phyloP scores from a whole-genome alignment of 2,888 invertebrate species.

The Blera fallax region DNA sequence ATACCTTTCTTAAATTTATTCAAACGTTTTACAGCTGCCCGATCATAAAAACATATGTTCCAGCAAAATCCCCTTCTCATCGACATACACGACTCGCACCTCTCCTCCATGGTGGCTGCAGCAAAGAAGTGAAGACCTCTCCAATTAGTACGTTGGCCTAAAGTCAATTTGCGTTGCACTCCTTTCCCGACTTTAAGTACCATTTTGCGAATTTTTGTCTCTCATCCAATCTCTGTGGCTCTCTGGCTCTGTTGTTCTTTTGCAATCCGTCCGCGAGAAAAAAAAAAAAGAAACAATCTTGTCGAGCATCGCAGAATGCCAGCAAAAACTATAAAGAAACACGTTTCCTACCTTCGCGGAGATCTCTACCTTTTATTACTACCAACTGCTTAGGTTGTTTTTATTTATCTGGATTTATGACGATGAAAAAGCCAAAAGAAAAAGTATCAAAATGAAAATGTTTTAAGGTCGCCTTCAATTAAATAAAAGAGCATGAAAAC shows the following conservation, averaged over 20 bases:
- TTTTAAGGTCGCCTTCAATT: conserved; percentile 67
- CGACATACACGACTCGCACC: neutral
- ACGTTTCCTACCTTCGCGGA: conserved; percentile 2
- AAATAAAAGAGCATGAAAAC: conserved; percentile 48
- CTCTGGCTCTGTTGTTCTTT: neutral
- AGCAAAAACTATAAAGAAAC: conserved; percentile 15
- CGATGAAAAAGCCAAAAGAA: neutral
- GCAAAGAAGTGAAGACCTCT: conserved; percentile 28
- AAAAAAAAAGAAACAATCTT: neutral
- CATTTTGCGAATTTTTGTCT: conserved; percentile 24
- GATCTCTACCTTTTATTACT: conserved; percentile 12
- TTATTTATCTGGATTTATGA: conserved; percentile 29
- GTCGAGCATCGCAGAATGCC: conserved; percentile 5
- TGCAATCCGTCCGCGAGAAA: conserved; percentile 1
- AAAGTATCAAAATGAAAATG: conserved; percentile 29
- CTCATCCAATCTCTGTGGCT: neutral
- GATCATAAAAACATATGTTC: neutral
- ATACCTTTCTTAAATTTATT: neutral
- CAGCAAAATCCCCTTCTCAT: neutral
- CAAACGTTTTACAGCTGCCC: neutral
- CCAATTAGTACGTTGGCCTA: conserved; percentile 24
- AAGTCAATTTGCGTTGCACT: conserved; percentile 62
- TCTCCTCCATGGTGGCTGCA: neutral
- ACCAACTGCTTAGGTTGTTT: conserved; percentile 18
- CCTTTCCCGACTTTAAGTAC: conserved; percentile 36